Conservation (phyloP, 1,140 invertebrate genomes). For the Cheumatopsyche charites region DNA sequence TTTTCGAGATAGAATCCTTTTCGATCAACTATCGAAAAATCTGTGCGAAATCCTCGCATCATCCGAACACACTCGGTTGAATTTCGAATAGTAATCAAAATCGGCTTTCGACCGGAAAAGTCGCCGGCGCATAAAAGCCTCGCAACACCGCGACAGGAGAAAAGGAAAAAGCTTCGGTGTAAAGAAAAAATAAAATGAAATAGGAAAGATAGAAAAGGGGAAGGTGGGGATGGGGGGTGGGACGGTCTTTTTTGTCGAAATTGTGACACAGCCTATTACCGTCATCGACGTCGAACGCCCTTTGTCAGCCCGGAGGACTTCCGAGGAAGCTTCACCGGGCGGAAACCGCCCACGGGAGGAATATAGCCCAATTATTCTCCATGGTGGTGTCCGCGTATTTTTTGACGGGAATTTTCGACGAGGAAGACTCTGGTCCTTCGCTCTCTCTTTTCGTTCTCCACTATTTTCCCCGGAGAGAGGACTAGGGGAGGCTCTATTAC, state of each 20-base stretch:
- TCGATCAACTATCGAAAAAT: too few relatives aligned
- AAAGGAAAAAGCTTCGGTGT: not conserved
- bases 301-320: slow-evolving; percentile 11
- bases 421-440: too few relatives aligned
- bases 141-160: not conserved
- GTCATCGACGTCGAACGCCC: slow-evolving; percentile 20
- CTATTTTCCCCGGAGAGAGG: not conserved
- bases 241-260: not conserved
- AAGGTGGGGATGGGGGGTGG: not conserved
- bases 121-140: slow-evolving; percentile 16
- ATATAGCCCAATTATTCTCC: slow-evolving; percentile 22
- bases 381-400: slow-evolving; percentile 22
- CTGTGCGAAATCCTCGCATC: not conserved
- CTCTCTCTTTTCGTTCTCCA: too few relatives aligned
- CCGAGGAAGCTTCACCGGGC: slow-evolving; percentile 1
- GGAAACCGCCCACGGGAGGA: slow-evolving; percentile 23
- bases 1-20: too few relatives aligned
- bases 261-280: slow-evolving; percentile 27
- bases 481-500: slow-evolving; percentile 17
- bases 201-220: not conserved
- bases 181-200: not conserved
- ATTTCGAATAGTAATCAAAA: slow-evolving; percentile 18
- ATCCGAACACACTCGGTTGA: not conserved
- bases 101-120: slow-evolving; percentile 2
- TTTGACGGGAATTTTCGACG: too few relatives aligned